Conservation (phyloP, 2,113 vertebrate species). For the Psilopsiagon aurifrons region DNA sequence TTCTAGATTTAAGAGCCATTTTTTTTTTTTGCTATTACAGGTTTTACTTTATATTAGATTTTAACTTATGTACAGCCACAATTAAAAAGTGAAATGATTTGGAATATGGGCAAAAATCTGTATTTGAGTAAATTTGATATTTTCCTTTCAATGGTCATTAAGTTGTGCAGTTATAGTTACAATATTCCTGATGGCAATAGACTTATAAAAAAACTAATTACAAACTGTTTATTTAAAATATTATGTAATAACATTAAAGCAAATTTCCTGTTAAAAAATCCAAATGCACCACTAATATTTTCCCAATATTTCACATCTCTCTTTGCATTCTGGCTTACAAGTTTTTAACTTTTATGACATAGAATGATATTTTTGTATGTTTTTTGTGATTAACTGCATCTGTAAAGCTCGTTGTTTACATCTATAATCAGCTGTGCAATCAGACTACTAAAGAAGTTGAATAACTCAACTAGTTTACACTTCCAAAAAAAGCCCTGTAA, state of each 20-base stretch:
- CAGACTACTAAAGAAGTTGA: not conserved
- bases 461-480: not conserved
- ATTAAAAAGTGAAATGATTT: not conserved
- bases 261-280: not conserved
- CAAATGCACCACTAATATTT: not conserved
- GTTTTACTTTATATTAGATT: not conserved
- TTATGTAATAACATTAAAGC: not conserved
- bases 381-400: not conserved
- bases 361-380: not conserved
- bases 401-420: not conserved
- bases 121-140: not conserved
- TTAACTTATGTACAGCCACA: not conserved
- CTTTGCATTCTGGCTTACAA: not conserved
- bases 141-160: not conserved
- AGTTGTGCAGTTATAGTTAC: not conserved
- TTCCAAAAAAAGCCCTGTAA: not conserved
- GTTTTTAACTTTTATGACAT: not conserved
- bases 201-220: not conserved
- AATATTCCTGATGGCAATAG: not conserved
- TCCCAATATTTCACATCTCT: not conserved
- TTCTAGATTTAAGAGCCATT: not conserved
- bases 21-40: not conserved
- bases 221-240: not conserved
- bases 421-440: constrained; percentile 32
- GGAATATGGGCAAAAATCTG: not conserved